Evolutionary conservation across 2,113 vertebrate species (phyloP).

Genomic region (Lycaon pictus): DNA sequence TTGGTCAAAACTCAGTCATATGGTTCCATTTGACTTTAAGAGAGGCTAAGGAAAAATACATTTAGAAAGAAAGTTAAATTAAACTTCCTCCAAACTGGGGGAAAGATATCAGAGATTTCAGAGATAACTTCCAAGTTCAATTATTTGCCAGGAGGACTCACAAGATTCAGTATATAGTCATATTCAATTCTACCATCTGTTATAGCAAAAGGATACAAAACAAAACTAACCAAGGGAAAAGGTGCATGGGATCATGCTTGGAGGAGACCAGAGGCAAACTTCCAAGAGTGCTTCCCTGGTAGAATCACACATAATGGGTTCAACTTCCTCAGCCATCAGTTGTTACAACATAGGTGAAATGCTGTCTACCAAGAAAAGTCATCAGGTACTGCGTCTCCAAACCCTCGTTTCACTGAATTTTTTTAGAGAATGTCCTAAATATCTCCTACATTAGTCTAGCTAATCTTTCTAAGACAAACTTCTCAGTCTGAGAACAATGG

Average conservation of each 20-base stretch:
- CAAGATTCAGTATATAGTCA: too few species aligned
- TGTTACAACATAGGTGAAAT: neutral
- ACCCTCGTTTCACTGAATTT: neutral
- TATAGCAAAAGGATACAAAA: neutral
- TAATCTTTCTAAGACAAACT: neutral
- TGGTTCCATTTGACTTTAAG: neutral
- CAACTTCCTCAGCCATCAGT: neutral
- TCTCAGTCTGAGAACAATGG: neutral
- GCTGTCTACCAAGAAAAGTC: neutral
- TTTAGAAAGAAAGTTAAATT: neutral
- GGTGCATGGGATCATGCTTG: neutral
- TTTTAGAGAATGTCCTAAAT: neutral
- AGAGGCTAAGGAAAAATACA: neutral
- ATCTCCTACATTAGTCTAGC: neutral
- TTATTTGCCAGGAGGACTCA: neutral
- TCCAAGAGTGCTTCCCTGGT: neutral
- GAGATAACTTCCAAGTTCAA: neutral
- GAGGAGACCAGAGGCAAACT: neutral
- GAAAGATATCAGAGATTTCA: neutral
- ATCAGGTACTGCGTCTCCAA: neutral
- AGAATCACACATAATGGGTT: neutral
- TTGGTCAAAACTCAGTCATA: neutral
- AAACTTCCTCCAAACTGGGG: neutral
- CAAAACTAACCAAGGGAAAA: neutral
- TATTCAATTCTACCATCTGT: neutral